Evolutionary conservation across 1,140 invertebrate species (phyloP), one percentile per base, ranked within the genome.

Genomic region (Acyrthosiphon pisum): DNA sequence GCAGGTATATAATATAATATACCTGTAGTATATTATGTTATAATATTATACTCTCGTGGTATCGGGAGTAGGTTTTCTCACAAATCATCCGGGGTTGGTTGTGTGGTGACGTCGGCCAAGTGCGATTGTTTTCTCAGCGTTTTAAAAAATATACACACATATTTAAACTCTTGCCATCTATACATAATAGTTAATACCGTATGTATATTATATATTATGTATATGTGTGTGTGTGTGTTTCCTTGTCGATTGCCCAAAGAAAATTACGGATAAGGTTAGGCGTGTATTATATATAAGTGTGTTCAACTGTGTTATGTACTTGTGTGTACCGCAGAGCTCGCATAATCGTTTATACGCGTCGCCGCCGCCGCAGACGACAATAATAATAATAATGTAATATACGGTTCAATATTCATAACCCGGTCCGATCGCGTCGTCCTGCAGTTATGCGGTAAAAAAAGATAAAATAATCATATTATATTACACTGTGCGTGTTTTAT

Each of bases 41-140:
- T 46, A 41, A 14, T 81, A 44, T 44, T 44, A 41, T 30, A 30
- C 22, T 88, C 46, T 48, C 46, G 41, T n/a, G 60, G 60, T n/a
- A 30, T 76, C 60, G 30, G 60, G 30, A 76, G 30, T 44, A 1
- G 46, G 18, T 18, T 48, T 88, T 88, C 86, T 88, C 86, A 88
- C 46, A 88, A 88, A 50, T 50, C 86, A 88, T 14, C 30, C 18
- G 86, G 86, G 44, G 86, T 50, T 48, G 48, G 2, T 44, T 50
- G 86, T 46, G 84, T 46, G 9, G 46, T 18, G 46, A n/a, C 30
- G 44, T 26, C 44, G 86, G 18, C 37, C 86, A 22, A 88, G 30
- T 88, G 86, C 46, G 46, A 88, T 35, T 88, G 86, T 88, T 88
- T 76, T 88, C 86, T 83, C 37, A 9, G 20, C 44, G 44, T 87